A percentile compares a stretch with the other conserved stretches of the same genome.
Evolutionary conservation across 2,797 vertebrate species (phyloP).

Genomic region (Acrocephalus scirpaceus): DNA sequence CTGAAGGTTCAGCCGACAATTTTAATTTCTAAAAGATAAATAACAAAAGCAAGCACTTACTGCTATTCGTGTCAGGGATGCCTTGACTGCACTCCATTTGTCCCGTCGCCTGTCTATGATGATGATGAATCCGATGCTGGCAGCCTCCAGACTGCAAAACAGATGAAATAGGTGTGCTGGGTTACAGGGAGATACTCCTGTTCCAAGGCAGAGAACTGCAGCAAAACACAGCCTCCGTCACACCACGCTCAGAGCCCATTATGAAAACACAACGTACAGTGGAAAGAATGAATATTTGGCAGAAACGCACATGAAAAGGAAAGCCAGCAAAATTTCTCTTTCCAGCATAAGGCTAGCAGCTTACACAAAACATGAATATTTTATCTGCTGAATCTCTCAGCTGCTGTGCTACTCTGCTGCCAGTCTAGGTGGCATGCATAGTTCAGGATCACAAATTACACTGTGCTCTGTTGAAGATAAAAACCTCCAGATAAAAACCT

Average conservation of each 20-base stretch:
- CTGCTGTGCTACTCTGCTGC: background rate
- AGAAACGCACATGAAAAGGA: background rate
- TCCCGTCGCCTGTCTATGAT: conserved; percentile 94
- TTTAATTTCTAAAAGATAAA: background rate
- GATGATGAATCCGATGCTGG: conserved; percentile 94
- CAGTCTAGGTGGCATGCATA: background rate
- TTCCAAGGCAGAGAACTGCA: background rate
- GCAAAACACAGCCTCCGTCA: background rate
- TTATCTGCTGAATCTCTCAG: background rate
- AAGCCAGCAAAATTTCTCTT: background rate
- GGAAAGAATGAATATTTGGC: background rate
- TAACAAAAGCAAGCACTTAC: conserved; percentile 75
- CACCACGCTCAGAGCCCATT: background rate
- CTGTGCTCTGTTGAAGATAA: background rate
- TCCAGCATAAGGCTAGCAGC: background rate
- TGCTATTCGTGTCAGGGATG: conserved; percentile 91
- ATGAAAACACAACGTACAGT: background rate
- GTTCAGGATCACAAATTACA: background rate
- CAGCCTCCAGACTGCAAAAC: conserved; percentile 88
- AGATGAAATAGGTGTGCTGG: conserved; percentile 32
- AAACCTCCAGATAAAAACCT: background rate
- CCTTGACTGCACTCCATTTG: conserved; percentile 95
- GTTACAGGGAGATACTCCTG: background rate
- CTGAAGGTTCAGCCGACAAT: background rate
- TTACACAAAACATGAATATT: conserved; percentile 11